Evolutionary conservation across 2,888 invertebrate species (phyloP).

Genomic region (Esperia sulphurella): DNA sequence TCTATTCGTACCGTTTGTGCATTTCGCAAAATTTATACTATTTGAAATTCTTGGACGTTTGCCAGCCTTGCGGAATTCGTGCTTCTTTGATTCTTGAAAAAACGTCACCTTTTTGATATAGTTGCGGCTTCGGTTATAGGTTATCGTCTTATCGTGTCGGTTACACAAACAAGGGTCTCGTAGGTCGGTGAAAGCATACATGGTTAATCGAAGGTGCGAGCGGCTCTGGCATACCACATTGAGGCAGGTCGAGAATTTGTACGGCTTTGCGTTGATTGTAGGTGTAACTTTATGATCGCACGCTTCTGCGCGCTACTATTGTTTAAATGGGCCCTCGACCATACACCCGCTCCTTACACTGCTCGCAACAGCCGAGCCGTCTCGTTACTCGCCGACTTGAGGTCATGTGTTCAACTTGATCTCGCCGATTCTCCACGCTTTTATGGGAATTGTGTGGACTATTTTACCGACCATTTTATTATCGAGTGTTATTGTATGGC

Average conservation of each 20-base stretch:
- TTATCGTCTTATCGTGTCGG: background rate
- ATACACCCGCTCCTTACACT: constrained; percentile 40
- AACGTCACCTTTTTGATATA: constrained; percentile 8
- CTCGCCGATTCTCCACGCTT: constrained; percentile 56
- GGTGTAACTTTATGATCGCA: constrained; percentile 69
- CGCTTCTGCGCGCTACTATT: constrained; percentile 69
- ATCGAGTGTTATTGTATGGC: constrained; percentile 26
- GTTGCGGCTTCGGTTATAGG: background rate
- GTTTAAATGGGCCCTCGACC: constrained; percentile 61
- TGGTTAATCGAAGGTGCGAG: constrained; percentile 18
- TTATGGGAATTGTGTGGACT: constrained; percentile 47
- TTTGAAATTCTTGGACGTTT: constrained; percentile 32
- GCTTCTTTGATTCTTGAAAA: constrained; percentile 35
- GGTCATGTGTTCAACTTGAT: constrained; percentile 64
- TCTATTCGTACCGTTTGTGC: constrained; percentile 9
- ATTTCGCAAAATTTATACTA: constrained; percentile 21
- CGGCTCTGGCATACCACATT: constrained; percentile 38
- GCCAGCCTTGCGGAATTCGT: constrained; percentile 40
- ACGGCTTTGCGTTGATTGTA: constrained; percentile 54
- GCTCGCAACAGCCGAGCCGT: constrained; percentile 37
- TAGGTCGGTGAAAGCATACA: constrained; percentile 30
- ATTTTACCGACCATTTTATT: constrained; percentile 33
- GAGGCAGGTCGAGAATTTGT: constrained; percentile 58
- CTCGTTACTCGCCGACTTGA: constrained; percentile 49
- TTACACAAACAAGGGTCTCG: background rate